These are phyloP conservation scores for Drosophila ogumai DNA, from an alignment of 1,140 invertebrate genomes.

Conservation along the genomic window DNA sequence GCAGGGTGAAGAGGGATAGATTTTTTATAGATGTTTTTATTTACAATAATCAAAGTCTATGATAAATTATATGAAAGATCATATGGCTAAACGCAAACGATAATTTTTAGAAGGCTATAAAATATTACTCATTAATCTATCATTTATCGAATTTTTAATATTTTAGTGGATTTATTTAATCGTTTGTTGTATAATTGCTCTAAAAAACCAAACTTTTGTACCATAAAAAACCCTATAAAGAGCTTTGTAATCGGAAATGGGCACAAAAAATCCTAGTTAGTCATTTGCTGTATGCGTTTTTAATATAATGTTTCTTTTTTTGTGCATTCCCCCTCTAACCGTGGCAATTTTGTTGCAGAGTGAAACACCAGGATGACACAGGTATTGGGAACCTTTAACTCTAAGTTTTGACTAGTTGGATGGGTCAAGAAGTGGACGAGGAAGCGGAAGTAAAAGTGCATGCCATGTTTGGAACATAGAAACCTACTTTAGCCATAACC, in stretches of 20 bases:
- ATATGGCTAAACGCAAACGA: no score
- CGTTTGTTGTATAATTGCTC: background rate
- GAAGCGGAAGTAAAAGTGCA: slow-evolving; percentile 59
- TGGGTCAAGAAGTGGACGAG: slow-evolving; percentile 16
- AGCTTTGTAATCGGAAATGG: background rate
- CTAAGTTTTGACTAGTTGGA: slow-evolving; percentile 19
- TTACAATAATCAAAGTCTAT: background rate
- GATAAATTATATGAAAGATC: no score
- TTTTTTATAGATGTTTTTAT: no score
- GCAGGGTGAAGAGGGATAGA: background rate
- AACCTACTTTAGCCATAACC: slow-evolving; percentile 66
- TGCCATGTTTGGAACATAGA: slow-evolving; percentile 70
- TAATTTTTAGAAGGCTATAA: no score
- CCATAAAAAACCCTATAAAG: background rate
- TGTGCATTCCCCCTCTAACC: background rate
- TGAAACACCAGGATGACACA: background rate
- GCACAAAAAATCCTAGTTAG: background rate
- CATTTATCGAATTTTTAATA: background rate
- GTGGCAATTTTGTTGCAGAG: slow-evolving; percentile 15
- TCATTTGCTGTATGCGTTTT: background rate
- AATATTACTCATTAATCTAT: background rate
- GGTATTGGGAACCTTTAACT: slow-evolving; percentile 21
- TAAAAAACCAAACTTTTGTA: background rate
- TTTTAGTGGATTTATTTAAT: background rate
- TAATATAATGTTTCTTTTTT: background rate